phyloP scores from a whole-genome alignment of 2,797 vertebrate species.

The Eulemur coronatus region DNA sequence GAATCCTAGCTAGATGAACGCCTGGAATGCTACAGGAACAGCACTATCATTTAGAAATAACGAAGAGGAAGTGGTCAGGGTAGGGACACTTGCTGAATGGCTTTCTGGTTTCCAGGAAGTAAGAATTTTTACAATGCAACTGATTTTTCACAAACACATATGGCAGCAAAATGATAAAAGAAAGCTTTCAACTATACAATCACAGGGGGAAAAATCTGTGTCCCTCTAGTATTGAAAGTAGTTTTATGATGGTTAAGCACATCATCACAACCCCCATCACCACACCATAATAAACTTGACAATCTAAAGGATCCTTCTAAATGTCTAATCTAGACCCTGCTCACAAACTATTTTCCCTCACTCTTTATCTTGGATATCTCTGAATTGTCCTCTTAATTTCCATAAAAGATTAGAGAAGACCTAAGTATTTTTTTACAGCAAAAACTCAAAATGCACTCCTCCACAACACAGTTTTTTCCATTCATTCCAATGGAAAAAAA shows the following conservation, averaged over 20 bases:
- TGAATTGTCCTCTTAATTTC: slow-evolving; percentile 36
- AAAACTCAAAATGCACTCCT: slow-evolving; percentile 22
- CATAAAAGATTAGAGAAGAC: slow-evolving; percentile 27
- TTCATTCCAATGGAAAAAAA: neutral
- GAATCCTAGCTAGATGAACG: slow-evolving; percentile 82
- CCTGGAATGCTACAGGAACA: slow-evolving; percentile 81
- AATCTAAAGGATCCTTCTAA: neutral
- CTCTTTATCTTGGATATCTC: neutral
- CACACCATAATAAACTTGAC: slow-evolving; percentile 27
- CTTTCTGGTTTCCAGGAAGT: slow-evolving; percentile 81
- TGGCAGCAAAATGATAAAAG: slow-evolving; percentile 75
- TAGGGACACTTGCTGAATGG: slow-evolving; percentile 69
- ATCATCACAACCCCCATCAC: neutral
- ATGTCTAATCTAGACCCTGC: slow-evolving; percentile 25
- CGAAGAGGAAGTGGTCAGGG: slow-evolving; percentile 74
- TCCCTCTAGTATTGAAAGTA: neutral
- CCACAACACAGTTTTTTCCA: neutral
- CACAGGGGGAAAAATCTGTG: neutral
- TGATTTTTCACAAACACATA: slow-evolving; percentile 61
- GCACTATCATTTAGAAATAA: slow-evolving; percentile 81
- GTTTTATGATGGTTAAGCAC: slow-evolving; percentile 37
- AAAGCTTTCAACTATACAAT: slow-evolving; percentile 62
- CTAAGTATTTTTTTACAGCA: neutral
- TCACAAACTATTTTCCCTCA: slow-evolving; percentile 48
- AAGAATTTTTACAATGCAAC: slow-evolving; percentile 73